These are phyloP conservation scores for Trypoxylus dichotomus DNA, from an alignment of 1,140 invertebrate genomes.

Conservation along the genomic window DNA sequence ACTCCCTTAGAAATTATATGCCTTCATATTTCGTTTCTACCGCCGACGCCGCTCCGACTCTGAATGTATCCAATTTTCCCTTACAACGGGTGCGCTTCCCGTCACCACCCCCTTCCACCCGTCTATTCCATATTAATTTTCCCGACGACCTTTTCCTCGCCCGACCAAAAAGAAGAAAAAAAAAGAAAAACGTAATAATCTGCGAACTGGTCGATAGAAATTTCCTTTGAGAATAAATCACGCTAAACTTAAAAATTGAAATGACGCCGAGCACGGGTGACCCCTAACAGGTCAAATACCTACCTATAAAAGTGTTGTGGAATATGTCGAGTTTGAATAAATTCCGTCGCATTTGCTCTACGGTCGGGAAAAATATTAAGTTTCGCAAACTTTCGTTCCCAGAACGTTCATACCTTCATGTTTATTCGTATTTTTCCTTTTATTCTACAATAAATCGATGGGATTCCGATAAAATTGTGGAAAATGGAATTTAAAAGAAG, in stretches of 20 bases:
- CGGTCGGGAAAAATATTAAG: background rate
- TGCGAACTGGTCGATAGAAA: conserved; percentile 1
- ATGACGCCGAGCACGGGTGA: background rate
- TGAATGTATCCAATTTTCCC: conserved; percentile 3
- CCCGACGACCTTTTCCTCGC: background rate
- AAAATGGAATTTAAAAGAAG: background rate
- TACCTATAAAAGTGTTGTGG: background rate
- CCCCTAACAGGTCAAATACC: background rate
- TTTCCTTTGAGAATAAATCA: conserved; percentile 7
- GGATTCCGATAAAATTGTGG: background rate
- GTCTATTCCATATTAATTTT: background rate
- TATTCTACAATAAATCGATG: background rate
- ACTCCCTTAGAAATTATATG: background rate
- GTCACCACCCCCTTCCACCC: background rate
- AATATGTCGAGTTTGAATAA: background rate
- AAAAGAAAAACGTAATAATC: background rate
- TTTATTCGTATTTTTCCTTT: background rate
- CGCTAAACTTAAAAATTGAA: conserved; percentile 7
- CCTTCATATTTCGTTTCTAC: background rate
- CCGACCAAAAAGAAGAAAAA: background rate
- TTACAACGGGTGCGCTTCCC: background rate
- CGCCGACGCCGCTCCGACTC: background rate
- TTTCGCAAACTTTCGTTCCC: background rate
- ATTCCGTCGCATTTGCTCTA: background rate
- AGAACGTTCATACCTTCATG: background rate